A percentile compares a stretch with the other conserved stretches of the same genome.
phyloP scores from a whole-genome alignment of 2,797 vertebrate species.

The Orestias chungarensis region DNA sequence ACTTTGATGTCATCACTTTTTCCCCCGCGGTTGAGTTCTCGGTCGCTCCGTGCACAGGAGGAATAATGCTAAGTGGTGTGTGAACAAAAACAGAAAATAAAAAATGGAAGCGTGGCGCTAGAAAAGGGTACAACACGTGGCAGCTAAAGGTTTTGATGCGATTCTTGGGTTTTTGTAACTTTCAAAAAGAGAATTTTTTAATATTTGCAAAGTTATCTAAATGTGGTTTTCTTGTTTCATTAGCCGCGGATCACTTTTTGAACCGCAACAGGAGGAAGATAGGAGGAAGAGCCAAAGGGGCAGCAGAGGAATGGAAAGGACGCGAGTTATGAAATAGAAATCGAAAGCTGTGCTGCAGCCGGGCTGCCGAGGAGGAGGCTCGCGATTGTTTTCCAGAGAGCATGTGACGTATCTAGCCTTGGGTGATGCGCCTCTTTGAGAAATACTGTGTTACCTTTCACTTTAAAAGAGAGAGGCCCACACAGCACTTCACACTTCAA shows the following conservation, averaged over 20 bases:
- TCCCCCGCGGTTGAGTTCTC: constrained; percentile 54
- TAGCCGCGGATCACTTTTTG: constrained; percentile 52
- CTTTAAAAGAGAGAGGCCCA: constrained; percentile 63
- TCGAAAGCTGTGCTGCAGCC: constrained; percentile 59
- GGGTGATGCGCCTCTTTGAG: constrained; percentile 66
- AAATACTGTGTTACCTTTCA: constrained; percentile 50
- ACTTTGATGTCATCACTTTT: constrained; percentile 66
- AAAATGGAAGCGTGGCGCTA: constrained; percentile 1
- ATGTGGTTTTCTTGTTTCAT: constrained; percentile 39
- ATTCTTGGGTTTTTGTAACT: constrained; percentile 10
- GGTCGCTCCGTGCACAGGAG: constrained; percentile 26
- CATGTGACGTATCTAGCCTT: constrained; percentile 64
- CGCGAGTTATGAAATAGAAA: constrained; percentile 72
- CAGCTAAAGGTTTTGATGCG: constrained; percentile 20
- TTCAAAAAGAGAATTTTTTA: constrained; percentile 14
- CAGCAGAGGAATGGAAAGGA: constrained; percentile 53
- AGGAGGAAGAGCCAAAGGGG: constrained; percentile 58
- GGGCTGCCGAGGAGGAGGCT: constrained; percentile 41
- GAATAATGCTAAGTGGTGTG: constrained; percentile 48
- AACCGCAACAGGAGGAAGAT: constrained; percentile 34
- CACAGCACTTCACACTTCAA: constrained; percentile 62
- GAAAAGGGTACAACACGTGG: constrained; percentile 13
- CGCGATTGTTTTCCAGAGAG: constrained; percentile 53
- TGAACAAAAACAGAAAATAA: constrained; percentile 46
- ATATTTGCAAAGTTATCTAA: constrained; percentile 41